A percentile compares a stretch with the other conserved stretches of the same genome.
Evolutionary conservation across 2,113 vertebrate species (phyloP).

Genomic region (Tachysurus fulvidraco): DNA sequence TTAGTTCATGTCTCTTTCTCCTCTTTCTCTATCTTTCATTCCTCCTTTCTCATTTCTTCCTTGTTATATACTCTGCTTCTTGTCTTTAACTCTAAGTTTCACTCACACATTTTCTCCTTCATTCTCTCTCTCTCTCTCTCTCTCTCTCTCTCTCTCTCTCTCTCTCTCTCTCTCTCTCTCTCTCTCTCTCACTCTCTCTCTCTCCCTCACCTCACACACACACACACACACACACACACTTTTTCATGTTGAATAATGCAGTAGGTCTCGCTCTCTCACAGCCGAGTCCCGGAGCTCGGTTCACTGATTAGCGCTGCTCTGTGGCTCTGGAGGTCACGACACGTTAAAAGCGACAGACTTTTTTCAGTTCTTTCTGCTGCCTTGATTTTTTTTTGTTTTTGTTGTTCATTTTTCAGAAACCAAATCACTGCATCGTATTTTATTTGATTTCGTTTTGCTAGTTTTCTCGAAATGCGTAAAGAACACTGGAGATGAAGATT

Average conservation of each 20-base stretch:
- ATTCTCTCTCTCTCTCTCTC: neutral
- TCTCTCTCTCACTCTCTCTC: too few species aligned
- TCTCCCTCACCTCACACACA: too few species aligned
- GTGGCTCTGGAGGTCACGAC: neutral
- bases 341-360: neutral
- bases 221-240: too few species aligned
- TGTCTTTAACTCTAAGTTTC: neutral
- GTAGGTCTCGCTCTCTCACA: neutral
- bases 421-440: neutral
- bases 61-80: neutral
- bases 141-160: neutral
- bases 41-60: neutral
- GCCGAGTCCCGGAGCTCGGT: neutral
- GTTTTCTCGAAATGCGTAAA: neutral
- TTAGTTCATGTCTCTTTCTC: neutral
- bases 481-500: neutral
- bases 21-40: neutral
- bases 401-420: neutral
- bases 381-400: neutral
- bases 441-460: neutral
- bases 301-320: constrained; percentile 6
- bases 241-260: constrained; percentile 5
- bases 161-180: neutral
- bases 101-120: neutral
- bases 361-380: neutral